Conservation (phyloP, 2,888 invertebrate genomes). For the Eurytoma californica region DNA sequence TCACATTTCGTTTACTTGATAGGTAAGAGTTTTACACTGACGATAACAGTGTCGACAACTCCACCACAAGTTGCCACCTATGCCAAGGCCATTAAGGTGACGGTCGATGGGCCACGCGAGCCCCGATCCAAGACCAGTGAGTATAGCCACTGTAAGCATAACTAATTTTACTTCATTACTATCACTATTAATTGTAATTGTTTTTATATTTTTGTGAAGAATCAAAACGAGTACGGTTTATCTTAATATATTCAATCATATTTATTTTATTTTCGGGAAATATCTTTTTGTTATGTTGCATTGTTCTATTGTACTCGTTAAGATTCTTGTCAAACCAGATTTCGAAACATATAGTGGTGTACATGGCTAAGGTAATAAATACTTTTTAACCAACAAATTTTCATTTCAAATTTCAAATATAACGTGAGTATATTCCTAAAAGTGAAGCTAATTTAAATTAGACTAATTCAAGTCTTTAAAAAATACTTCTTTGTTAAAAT, state of each 20-base stretch:
- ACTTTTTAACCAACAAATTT: neutral
- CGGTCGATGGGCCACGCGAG: constrained; percentile 97
- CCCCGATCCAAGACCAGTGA: constrained; percentile 95
- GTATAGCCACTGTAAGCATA: constrained; percentile 77
- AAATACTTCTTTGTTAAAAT: neutral
- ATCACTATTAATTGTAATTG: neutral
- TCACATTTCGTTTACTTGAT: constrained; percentile 65
- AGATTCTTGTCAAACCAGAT: neutral
- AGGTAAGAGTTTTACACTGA: constrained; percentile 98
- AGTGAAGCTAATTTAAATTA: neutral
- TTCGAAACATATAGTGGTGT: neutral
- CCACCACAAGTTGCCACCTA: constrained; percentile 98
- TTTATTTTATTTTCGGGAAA: neutral
- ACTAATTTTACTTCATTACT: constrained; percentile 55
- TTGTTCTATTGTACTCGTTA: neutral
- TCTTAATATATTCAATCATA: neutral
- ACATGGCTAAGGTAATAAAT: neutral
- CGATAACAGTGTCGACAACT: constrained; percentile 94
- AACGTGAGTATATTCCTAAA: neutral
- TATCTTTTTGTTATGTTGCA: neutral
- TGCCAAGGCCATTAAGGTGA: constrained; percentile 97
- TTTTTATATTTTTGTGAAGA: neutral
- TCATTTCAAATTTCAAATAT: neutral
- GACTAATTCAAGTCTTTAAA: neutral
- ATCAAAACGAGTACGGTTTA: neutral